phyloP scores from a whole-genome alignment of 2,113 vertebrate genomes.

The Oncorhynchus nerka region DNA sequence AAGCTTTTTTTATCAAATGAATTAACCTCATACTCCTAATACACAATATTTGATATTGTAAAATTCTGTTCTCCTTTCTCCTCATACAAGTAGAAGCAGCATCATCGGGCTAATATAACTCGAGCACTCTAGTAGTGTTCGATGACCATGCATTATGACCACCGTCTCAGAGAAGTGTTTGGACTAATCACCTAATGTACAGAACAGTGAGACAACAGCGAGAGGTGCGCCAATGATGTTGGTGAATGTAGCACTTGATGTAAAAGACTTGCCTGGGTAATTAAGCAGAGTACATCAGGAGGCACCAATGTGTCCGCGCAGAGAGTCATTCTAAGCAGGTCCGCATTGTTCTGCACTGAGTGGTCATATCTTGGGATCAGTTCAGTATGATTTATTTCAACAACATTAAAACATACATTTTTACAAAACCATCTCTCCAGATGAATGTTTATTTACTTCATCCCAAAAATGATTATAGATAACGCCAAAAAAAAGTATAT shows the following conservation, averaged over 20 bases:
- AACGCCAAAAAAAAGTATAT: neutral
- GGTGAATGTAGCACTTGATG: slow-evolving; percentile 35
- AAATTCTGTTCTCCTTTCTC: neutral
- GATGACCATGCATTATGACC: neutral
- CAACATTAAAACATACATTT: neutral
- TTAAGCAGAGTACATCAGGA: slow-evolving; percentile 37
- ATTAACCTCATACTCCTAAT: neutral
- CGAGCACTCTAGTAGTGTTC: too few relatives aligned
- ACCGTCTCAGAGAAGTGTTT: slow-evolving; percentile 31
- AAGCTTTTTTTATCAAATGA: neutral
- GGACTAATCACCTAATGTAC: slow-evolving; percentile 59
- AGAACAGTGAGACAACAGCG: slow-evolving; percentile 20
- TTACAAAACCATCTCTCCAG: neutral
- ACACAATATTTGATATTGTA: neutral
- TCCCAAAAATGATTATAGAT: neutral
- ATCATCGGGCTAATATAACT: neutral
- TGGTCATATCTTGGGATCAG: slow-evolving; percentile 54
- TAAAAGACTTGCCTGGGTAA: too few relatives aligned
- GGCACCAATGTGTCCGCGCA: slow-evolving; percentile 54
- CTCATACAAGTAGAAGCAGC: neutral
- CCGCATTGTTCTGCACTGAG: slow-evolving; percentile 47
- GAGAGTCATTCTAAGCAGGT: slow-evolving; percentile 52
- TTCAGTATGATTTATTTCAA: neutral
- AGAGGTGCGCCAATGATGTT: slow-evolving; percentile 34
- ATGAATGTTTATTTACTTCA: too few relatives aligned